These are phyloP conservation scores for Dasypolia templi DNA, from an alignment of 2,888 invertebrate species.

Conservation along the genomic window DNA sequence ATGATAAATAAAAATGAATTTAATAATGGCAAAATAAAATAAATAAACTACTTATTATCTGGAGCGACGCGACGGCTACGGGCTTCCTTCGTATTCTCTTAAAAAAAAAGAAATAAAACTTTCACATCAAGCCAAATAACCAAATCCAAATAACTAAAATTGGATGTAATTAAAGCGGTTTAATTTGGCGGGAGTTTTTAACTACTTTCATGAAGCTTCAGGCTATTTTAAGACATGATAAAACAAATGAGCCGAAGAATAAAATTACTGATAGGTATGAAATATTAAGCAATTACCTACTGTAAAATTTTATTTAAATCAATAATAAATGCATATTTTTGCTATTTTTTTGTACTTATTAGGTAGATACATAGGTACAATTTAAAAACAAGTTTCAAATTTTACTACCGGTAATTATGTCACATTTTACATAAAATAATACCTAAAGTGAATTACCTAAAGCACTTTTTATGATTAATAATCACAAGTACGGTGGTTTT, in stretches of 20 bases:
- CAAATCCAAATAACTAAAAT: too few relatives aligned
- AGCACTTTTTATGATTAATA: too few relatives aligned
- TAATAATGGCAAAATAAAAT: not conserved
- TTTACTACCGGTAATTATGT: not conserved
- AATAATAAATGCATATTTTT: not conserved
- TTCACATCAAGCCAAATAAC: too few relatives aligned
- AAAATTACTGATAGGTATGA: not conserved
- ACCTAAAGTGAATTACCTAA: too few relatives aligned
- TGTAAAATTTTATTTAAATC: not conserved
- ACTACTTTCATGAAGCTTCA: not conserved
- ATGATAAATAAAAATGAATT: not conserved
- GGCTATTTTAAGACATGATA: not conserved
- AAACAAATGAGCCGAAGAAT: not conserved
- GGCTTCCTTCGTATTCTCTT: not conserved
- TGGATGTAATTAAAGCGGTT: not conserved
- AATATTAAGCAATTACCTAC: not conserved
- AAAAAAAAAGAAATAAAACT: not conserved
- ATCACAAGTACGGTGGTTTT: not conserved
- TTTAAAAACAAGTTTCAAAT: not conserved
- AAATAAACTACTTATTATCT: not conserved
- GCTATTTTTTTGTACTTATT: not conserved
- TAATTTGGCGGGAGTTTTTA: not conserved
- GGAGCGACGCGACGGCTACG: constrained; percentile 25
- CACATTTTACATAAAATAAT: not conserved
- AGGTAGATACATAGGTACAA: not conserved